Conservation (phyloP, 2,113 vertebrate species). For the Rhinolophus ferrumequinum region DNA sequence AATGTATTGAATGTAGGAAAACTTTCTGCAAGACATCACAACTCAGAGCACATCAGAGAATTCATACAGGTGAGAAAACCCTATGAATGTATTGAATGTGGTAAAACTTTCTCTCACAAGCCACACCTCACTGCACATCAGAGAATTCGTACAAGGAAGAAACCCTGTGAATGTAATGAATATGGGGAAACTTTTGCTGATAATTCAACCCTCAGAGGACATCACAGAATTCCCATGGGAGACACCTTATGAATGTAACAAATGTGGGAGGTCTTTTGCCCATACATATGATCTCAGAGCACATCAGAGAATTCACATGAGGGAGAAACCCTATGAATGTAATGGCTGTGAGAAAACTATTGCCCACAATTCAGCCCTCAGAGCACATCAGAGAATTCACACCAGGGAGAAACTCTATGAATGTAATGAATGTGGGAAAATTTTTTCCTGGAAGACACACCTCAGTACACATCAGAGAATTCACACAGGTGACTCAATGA, state of each 20-base stretch:
- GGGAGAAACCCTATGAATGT: constrained; percentile 24
- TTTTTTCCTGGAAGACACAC: no score
- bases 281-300: background rate
- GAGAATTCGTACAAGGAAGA: background rate
- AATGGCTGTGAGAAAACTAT: constrained; percentile 3
- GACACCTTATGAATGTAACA: background rate
- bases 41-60: background rate
- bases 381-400: no score
- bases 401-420: no score
- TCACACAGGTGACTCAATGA: no score
- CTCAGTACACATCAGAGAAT: no score
- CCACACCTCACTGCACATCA: background rate
- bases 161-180: background rate
- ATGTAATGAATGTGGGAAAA: no score
- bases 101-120: background rate
- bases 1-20: background rate
- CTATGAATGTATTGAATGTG: background rate
- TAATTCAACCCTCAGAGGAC: background rate
- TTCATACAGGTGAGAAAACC: background rate
- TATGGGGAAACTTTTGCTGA: constrained; percentile 1
- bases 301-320: constrained; percentile 59
- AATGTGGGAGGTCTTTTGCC: background rate
- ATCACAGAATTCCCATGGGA: background rate
- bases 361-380: background rate
- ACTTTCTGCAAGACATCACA: background rate